phyloP scores from a whole-genome alignment of 2,797 vertebrate species.

The Setipinna tenuifilis region DNA sequence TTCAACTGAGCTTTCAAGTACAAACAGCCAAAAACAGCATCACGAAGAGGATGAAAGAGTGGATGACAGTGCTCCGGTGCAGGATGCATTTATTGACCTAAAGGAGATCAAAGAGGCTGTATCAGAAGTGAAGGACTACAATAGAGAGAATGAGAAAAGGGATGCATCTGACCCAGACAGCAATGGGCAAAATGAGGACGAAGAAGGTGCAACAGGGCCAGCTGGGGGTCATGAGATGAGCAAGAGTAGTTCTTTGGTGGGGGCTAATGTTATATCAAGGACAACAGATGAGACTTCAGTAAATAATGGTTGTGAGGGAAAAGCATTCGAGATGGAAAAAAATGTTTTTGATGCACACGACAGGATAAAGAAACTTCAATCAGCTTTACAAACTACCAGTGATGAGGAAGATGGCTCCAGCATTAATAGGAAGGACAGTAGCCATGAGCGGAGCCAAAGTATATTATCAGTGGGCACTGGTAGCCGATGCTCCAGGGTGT shows the following conservation, averaged over 20 bases:
- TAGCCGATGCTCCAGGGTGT: background rate
- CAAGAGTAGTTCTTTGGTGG: background rate
- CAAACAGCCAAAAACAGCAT: conserved; percentile 8
- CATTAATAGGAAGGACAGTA: conserved; percentile 22
- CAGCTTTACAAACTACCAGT: background rate
- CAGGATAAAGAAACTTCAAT: background rate
- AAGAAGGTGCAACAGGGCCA: background rate
- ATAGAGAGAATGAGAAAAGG: conserved; percentile 34
- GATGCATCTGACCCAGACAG: conserved; percentile 53
- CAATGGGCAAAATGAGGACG: conserved; percentile 27
- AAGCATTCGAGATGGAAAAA: background rate
- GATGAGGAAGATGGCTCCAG: conserved; percentile 33
- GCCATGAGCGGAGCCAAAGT: conserved; percentile 27
- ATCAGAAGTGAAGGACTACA: conserved; percentile 25
- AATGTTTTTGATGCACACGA: background rate
- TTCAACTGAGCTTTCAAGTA: background rate
- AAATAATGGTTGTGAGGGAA: background rate
- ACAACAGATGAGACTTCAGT: background rate
- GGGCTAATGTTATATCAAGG: background rate
- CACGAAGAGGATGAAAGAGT: conserved; percentile 39
- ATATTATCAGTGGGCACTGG: background rate
- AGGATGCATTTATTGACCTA: background rate
- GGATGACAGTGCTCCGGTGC: conserved; percentile 31
- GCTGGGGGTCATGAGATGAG: background rate
- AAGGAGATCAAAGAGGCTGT: background rate